phyloP scores from a whole-genome alignment of 2,888 invertebrate genomes.

The Lasioglossum lativentre region DNA sequence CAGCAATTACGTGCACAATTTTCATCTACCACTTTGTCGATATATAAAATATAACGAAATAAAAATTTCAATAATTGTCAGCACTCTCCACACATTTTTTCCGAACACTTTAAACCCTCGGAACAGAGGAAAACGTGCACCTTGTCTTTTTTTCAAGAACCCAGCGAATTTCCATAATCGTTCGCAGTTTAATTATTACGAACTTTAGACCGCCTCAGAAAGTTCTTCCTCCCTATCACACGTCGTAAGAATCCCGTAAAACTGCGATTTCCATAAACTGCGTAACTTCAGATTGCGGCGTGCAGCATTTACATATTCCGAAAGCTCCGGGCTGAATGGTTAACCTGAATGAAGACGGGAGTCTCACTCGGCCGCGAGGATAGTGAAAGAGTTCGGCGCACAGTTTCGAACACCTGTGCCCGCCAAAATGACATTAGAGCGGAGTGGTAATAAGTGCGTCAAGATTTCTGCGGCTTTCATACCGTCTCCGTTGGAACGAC shows the following conservation, averaged over 20 bases:
- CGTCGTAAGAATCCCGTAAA: slow-evolving; percentile 3
- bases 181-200: slow-evolving; percentile 3
- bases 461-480: slow-evolving; percentile 13
- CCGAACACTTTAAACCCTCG: background rate
- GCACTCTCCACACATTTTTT: background rate
- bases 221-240: background rate
- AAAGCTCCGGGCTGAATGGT: slow-evolving; percentile 2
- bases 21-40: background rate
- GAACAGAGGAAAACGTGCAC: background rate
- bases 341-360: background rate
- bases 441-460: slow-evolving; percentile 47
- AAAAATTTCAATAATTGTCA: background rate
- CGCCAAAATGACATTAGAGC: slow-evolving; percentile 7
- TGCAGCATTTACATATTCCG: background rate
- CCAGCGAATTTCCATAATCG: background rate
- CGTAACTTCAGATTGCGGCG: slow-evolving; percentile 3
- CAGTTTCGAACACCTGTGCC: slow-evolving; percentile 38
- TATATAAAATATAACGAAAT: too few relatives aligned
- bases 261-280: slow-evolving; percentile 9
- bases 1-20: background rate
- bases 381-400: slow-evolving; percentile 7
- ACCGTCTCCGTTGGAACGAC: background rate
- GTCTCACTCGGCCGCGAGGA: background rate
- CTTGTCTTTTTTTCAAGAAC: background rate
- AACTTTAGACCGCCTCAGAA: background rate